Evolutionary conservation across 2,797 vertebrate species (phyloP), one percentile per base, ranked within the genome.

Genomic region (Bryconaethiops microstoma): DNA sequence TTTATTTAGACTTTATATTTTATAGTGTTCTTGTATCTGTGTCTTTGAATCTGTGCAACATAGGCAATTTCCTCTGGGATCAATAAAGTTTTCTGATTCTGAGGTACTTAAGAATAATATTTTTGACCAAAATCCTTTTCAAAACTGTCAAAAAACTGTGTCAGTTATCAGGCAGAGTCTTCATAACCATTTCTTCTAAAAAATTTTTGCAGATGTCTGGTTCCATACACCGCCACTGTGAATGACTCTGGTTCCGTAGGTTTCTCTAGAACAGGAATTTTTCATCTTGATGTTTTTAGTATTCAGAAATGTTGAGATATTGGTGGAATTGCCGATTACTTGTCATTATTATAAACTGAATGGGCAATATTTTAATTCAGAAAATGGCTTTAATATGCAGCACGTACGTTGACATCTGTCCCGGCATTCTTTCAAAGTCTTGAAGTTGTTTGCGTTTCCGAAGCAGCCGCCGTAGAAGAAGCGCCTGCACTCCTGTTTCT

Each of bases 391-490:
- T 79, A 48, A 64, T 10, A 48, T 0, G 40, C 80, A 76, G 80
- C 52, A 55, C 86, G n/a, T 87, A 87, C 87, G 88, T 69, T 92
- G 89, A 86, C 97, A 99, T 80, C 84, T 94, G 0, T 45, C 78
- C 84, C 91, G 91, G 87, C 97, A 99, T 39, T 92, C 90, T 7
- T 89, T 89, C 86, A 96, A 64, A 13, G 85, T 94, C 78, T 59
- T 86, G 87, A 98, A 98, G 87, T 99, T 98, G 91, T 98, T 99
- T 79, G 89, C 92, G 74, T 98, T 99, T 82, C 97, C 97, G 0
- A 96, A 94, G 88, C 97, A 99, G 40, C 97, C 97, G 0, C 97
- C 96, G 0, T 97, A 98, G 64, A 80, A 92, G 91, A 99, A 98
- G 0, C 35, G 48, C 74, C 90, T 93, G 89, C 97, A 98, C 73